Evolutionary conservation across 2,888 invertebrate genomes (phyloP).

Genomic region (Carpatolechia fugitivella): DNA sequence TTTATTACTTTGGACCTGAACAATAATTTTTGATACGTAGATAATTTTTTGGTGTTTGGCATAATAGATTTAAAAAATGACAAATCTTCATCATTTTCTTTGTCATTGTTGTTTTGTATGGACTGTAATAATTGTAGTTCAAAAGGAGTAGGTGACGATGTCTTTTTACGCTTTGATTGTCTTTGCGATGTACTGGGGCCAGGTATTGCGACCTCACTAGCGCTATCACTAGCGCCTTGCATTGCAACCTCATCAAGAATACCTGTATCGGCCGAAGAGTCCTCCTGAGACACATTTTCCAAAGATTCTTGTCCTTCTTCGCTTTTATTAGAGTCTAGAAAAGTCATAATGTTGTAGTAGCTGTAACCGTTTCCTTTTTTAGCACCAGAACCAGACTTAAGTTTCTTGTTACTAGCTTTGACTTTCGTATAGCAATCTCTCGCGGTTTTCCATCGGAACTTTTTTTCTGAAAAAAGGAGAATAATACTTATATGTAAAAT

Average conservation of each 20-base stretch:
- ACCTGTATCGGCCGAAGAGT: neutral
- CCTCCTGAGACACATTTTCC: conserved; percentile 15
- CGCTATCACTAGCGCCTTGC: neutral
- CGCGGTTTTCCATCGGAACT: conserved; percentile 28
- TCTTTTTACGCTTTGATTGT: conserved; percentile 17
- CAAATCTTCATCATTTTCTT: neutral
- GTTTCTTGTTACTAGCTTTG: conserved; percentile 28
- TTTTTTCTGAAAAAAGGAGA: conserved; percentile 7
- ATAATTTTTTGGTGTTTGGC: neutral
- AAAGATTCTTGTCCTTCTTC: conserved; percentile 26
- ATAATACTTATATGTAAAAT: neutral
- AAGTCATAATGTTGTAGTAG: conserved; percentile 26
- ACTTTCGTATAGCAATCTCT: conserved; percentile 27
- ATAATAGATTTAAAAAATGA: neutral
- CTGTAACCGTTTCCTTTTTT: conserved; percentile 25
- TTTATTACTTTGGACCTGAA: conserved; percentile 17
- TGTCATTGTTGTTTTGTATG: neutral
- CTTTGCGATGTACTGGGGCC: conserved; percentile 7
- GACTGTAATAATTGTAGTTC: conserved; percentile 24
- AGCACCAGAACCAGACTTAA: conserved; percentile 27
- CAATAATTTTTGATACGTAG: neutral
- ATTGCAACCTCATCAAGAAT: neutral
- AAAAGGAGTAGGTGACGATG: conserved; percentile 4
- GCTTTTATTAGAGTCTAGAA: conserved; percentile 25
- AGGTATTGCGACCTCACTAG: neutral